Percentiles rank a stretch among this genome's conserved stretches.
These are phyloP conservation scores for Loxodonta africana DNA, from an alignment of 2,113 vertebrate species.

Conservation along the genomic window DNA sequence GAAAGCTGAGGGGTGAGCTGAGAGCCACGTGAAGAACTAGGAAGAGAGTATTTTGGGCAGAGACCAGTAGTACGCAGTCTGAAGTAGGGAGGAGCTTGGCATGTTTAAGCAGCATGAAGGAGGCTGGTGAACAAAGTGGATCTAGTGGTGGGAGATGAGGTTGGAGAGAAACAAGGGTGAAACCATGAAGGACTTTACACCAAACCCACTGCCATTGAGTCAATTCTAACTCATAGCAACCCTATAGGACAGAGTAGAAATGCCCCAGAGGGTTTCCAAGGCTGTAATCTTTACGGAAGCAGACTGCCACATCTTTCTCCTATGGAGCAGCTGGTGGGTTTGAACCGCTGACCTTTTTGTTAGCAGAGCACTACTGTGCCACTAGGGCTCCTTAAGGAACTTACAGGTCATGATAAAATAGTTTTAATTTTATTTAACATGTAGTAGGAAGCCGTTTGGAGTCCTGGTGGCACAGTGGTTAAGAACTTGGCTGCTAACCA, in stretches of 20 bases:
- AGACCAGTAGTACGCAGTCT: not conserved
- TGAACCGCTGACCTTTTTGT: too few species aligned
- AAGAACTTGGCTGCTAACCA: too few species aligned
- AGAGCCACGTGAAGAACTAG: not conserved
- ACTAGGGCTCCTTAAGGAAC: too few species aligned
- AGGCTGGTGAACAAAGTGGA: not conserved
- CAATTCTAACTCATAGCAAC: too few species aligned
- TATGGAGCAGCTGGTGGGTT: too few species aligned
- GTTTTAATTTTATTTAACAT: slow-evolving; percentile 22
- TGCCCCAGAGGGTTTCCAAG: too few species aligned
- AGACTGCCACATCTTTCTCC: too few species aligned
- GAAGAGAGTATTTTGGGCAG: not conserved
- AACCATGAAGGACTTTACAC: not conserved
- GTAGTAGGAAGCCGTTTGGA: not conserved
- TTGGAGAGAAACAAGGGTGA: not conserved
- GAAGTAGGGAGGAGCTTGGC: not conserved
- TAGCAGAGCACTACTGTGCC: too few species aligned
- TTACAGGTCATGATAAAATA: not conserved
- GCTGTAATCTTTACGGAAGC: too few species aligned
- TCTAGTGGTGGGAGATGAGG: not conserved
- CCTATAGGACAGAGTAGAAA: too few species aligned
- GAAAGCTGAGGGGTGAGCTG: slow-evolving; percentile 15
- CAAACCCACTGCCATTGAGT: too few species aligned
- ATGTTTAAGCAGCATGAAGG: not conserved
- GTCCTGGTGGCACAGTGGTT: too few species aligned